Conservation (phyloP, 2,113 vertebrate species). For the Pygoscelis antarcticus region DNA sequence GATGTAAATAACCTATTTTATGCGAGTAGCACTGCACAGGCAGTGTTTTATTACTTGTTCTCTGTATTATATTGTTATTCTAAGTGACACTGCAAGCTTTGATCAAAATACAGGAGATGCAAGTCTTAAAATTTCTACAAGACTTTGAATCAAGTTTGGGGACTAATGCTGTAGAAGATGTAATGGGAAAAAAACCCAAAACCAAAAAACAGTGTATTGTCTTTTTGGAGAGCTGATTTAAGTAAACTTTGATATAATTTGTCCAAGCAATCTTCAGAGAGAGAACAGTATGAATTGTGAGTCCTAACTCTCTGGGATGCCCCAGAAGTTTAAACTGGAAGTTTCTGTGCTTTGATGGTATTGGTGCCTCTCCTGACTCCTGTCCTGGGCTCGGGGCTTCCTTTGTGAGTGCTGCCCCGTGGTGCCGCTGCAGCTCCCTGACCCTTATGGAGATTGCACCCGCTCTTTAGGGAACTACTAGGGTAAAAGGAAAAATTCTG, state of each 20-base stretch:
- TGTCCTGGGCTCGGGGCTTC: neutral
- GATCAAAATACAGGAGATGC: neutral
- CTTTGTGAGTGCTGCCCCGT: neutral
- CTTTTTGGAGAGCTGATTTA: neutral
- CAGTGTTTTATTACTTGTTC: neutral
- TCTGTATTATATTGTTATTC: neutral
- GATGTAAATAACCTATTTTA: neutral
- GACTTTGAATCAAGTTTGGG: neutral
- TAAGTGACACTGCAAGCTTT: neutral
- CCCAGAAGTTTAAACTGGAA: neutral
- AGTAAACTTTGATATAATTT: neutral
- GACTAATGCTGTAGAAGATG: neutral
- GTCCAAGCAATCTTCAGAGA: neutral
- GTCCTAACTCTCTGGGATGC: neutral
- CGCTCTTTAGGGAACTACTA: neutral
- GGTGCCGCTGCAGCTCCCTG: neutral
- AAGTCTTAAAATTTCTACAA: neutral
- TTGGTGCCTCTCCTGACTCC: neutral
- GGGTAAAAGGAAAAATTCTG: neutral
- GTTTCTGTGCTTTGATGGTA: neutral
- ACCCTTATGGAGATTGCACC: neutral
- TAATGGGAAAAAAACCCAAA: neutral
- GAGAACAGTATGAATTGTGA: neutral
- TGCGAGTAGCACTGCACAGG: neutral
- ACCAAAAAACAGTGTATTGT: too few species aligned